phyloP scores from a whole-genome alignment of 2,888 invertebrate genomes.

The Alviniconcha strummeri region DNA sequence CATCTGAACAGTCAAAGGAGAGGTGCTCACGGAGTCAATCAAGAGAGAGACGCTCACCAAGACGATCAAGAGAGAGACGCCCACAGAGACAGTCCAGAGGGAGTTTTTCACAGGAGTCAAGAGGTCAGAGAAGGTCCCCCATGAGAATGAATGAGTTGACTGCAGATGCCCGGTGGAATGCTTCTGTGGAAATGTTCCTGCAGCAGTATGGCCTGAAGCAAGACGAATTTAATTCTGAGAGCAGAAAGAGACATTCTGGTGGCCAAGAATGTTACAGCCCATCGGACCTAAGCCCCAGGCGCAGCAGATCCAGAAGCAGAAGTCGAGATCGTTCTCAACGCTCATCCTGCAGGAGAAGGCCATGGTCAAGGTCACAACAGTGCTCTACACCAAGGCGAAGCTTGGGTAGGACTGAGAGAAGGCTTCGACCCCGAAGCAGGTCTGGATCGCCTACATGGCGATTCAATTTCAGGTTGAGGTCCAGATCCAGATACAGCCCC shows the following conservation, averaged over 20 bases:
- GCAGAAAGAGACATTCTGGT: not conserved
- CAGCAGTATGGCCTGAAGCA: not conserved
- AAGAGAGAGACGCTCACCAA: too few species aligned
- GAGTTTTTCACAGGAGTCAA: too few species aligned
- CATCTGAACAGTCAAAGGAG: too few species aligned
- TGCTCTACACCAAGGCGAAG: too few species aligned
- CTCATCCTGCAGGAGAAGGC: not conserved
- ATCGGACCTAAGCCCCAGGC: not conserved
- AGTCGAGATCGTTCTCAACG: not conserved
- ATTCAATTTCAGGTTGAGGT: not conserved
- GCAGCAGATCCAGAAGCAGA: conserved; percentile 4
- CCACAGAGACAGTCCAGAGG: too few species aligned
- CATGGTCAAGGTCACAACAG: not conserved
- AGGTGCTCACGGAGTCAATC: too few species aligned
- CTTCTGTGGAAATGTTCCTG: conserved; percentile 14
- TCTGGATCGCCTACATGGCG: too few species aligned
- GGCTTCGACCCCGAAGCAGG: too few species aligned
- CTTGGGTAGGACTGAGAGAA: too few species aligned
- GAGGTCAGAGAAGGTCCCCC: too few species aligned
- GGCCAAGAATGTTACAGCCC: too few species aligned
- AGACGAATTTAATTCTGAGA: not conserved
- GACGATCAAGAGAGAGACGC: too few species aligned
- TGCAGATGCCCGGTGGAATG: not conserved
- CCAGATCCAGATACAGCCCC: conserved; percentile 1
- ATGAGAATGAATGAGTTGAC: not conserved